Evolutionary conservation across 2,113 vertebrate genomes (phyloP).

Genomic region (Hyla sarda): DNA sequence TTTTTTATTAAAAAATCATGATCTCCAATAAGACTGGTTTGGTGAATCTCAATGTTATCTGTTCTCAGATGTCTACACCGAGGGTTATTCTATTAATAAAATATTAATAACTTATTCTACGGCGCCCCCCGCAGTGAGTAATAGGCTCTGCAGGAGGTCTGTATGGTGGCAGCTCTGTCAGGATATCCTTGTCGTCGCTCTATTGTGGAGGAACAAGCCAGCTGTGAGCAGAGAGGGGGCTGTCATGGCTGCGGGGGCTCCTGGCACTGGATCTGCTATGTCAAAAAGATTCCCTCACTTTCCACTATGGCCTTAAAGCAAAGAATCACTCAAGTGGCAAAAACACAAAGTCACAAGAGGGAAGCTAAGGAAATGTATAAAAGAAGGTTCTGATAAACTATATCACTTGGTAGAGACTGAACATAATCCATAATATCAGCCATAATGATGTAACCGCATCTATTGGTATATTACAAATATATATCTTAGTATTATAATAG

Average conservation of each 20-base stretch:
- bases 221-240: background rate
- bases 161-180: background rate
- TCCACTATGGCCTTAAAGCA: background rate
- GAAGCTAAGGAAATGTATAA: background rate
- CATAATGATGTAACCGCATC: too few relatives aligned
- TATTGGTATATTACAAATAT: too few relatives aligned
- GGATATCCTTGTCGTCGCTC: background rate
- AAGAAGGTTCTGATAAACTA: background rate
- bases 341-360: background rate
- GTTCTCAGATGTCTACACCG: background rate
- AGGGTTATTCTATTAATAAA: background rate
- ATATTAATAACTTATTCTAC: background rate
- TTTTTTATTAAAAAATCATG: too few relatives aligned
- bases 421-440: too few relatives aligned
- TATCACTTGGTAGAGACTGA: background rate
- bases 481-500: background rate
- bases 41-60: background rate
- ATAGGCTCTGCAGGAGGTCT: background rate
- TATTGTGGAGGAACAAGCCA: background rate
- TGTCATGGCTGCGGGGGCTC: background rate
- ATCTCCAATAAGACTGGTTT: background rate
- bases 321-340: background rate
- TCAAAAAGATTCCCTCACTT: constrained; percentile 11
- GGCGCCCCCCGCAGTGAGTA: background rate
- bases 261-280: background rate